Conservation (phyloP, 2,888 invertebrate species). For the Brenthis hecate region DNA sequence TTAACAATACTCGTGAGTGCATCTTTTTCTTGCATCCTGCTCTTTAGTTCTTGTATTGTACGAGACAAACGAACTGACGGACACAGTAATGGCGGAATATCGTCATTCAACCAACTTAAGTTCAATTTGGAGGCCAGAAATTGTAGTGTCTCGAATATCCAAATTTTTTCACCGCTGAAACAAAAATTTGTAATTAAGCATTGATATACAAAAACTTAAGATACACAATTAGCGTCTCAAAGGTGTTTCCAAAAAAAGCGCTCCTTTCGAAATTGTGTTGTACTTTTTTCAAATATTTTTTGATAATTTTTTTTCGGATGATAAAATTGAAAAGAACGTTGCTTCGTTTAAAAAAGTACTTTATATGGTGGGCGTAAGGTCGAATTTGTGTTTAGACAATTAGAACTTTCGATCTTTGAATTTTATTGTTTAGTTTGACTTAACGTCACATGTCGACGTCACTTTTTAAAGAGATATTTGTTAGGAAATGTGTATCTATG, state of each 20-base stretch:
- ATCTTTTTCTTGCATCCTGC: conserved; percentile 36
- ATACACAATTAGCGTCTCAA: too few relatives aligned
- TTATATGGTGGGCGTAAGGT: too few relatives aligned
- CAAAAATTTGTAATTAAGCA: not conserved
- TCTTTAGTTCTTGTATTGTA: conserved; percentile 44
- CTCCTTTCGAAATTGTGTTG: not conserved
- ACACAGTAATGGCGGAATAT: conserved; percentile 50
- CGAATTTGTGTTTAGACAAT: too few relatives aligned
- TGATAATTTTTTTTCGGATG: too few relatives aligned
- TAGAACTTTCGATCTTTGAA: too few relatives aligned
- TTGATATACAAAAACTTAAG: not conserved
- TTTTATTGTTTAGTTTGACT: too few relatives aligned
- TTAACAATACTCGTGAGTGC: conserved; percentile 42
- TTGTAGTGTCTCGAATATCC: conserved; percentile 62
- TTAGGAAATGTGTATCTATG: too few relatives aligned
- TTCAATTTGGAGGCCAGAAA: conserved; percentile 46
- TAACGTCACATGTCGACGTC: not conserved
- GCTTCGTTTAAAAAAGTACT: too few relatives aligned
- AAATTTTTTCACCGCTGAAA: conserved; percentile 68
- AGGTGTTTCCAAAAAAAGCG: not conserved
- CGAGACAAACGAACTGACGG: conserved; percentile 50
- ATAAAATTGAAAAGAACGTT: too few relatives aligned
- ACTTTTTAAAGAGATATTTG: too few relatives aligned
- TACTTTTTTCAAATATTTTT: too few relatives aligned
- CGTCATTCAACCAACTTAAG: conserved; percentile 47